phyloP scores from a whole-genome alignment of 2,888 invertebrate genomes.

The Drosophila pegasa region DNA sequence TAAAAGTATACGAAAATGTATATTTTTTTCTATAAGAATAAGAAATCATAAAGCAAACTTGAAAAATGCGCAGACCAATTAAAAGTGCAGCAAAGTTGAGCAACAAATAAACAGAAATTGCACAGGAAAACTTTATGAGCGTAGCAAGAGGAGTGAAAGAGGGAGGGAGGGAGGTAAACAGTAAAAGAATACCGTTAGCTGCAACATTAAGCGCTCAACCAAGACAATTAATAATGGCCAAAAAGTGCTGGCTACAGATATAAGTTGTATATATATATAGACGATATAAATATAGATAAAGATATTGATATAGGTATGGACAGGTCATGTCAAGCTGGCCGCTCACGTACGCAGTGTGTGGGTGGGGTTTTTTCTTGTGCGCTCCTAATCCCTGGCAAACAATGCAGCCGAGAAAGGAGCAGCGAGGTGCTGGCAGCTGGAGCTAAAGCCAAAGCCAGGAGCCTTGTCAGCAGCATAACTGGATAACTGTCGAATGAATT shows the following conservation, averaged over 20 bases:
- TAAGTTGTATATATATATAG: not conserved
- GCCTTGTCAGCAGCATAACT: constrained; percentile 72
- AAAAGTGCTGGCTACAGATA: constrained; percentile 31
- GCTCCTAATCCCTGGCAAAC: constrained; percentile 63
- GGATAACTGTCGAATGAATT: constrained; percentile 80
- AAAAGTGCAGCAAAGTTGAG: constrained; percentile 64
- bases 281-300: constrained; percentile 60
- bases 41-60: constrained; percentile 51
- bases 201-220: constrained; percentile 44
- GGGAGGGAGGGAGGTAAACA: not conserved
- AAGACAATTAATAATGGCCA: constrained; percentile 70
- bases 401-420: constrained; percentile 34
- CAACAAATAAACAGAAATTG: constrained; percentile 31
- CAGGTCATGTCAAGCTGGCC: constrained; percentile 38
- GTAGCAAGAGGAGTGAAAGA: not conserved
- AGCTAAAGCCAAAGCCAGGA: constrained; percentile 7
- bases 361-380: constrained; percentile 11
- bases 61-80: constrained; percentile 59
- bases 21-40: constrained; percentile 17
- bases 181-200: constrained; percentile 46
- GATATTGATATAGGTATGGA: constrained; percentile 45
- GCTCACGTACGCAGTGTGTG: not conserved
- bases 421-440: constrained; percentile 10
- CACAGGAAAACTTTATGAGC: constrained; percentile 23
- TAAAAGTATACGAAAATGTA: constrained; percentile 11